A percentile compares a stretch with the other conserved stretches of the same genome.
These are phyloP conservation scores for Pimephales promelas DNA, from an alignment of 2,113 vertebrate genomes.

Conservation along the genomic window DNA sequence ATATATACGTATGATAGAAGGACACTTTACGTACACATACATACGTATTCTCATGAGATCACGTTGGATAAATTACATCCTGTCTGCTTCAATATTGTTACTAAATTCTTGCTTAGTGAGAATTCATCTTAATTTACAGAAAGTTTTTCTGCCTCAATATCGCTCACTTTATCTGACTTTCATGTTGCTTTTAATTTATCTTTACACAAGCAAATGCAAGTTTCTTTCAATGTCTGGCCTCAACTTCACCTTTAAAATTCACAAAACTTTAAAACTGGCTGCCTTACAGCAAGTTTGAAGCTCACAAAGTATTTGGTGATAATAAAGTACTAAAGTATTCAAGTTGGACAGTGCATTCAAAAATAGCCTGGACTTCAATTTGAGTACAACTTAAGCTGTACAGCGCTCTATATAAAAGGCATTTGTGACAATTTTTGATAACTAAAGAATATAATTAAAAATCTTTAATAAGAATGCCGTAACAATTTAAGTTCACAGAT, in stretches of 20 bases:
- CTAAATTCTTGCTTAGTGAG: not conserved
- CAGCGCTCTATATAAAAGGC: not conserved
- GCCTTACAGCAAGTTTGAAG: not conserved
- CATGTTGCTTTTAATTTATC: not conserved
- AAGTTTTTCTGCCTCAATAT: not conserved
- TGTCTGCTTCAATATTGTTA: conserved; percentile 3
- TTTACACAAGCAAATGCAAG: not conserved
- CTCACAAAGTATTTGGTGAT: not conserved
- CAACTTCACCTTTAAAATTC: not conserved
- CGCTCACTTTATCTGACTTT: not conserved
- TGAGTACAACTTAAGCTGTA: not conserved
- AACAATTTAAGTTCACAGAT: not conserved
- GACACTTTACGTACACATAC: too few relatives aligned
- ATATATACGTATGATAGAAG: too few relatives aligned
- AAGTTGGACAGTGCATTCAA: not conserved
- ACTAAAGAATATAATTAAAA: not conserved
- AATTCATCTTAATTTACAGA: conserved; percentile 43
- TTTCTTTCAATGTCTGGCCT: not conserved
- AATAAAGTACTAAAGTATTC: not conserved
- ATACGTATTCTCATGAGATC: too few relatives aligned
- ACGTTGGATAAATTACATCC: conserved; percentile 42
- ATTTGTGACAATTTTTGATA: not conserved
- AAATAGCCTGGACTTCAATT: not conserved
- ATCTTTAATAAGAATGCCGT: not conserved
- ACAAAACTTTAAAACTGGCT: not conserved